Evolutionary conservation across 2,797 vertebrate genomes (phyloP), one percentile per base, ranked within the genome.

Genomic region (Simalia tracyae): DNA sequence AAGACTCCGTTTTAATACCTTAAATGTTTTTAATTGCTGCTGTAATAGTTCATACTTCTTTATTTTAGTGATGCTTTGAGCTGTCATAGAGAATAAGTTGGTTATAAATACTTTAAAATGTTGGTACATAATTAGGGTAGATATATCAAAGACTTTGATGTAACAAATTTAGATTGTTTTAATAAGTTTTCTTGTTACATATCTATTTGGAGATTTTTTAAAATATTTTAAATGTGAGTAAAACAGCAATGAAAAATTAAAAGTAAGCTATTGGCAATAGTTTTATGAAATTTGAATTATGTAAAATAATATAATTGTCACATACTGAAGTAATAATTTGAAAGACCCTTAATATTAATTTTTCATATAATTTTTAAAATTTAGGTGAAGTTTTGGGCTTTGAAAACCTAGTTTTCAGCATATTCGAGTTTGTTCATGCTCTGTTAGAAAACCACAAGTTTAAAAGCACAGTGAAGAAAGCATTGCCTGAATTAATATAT

Each of bases 341-440:
- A 36, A 60, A 89, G 57, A 26, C 9, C 1, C 91, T 92, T 93
- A 22, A 5, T 5, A 46, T 46, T 46, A 63, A 63, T 90, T 90
- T 88, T 61, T 91, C n/a, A 4, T 88, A 1, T 26, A 1, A 92
- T 93, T 91, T 66, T 90, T 89, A 0, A 88, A 92, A 3, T 92
- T n/a, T 97, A 99, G 99, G 99, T 95, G 99, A 99, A 96, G 99
- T 99, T 90, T 96, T 99, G 96, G 99, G 99, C 90, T 99, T 99
- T 97, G 99, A 99, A 96, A 99, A 99, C 94, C 98, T 99, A 8
- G 99, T 99, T 89, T 99, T 99, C 96, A 99, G 99, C 97, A 99
- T 99, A 96, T 99, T 99, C 95, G 99, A 99, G 95, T 99, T 99
- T 96, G 99, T 99, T 92, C 99, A 99, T 96, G 99, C 99, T 1